These are phyloP conservation scores for Limnothrissa miodon DNA, from an alignment of 2,113 vertebrate species.

Conservation along the genomic window DNA sequence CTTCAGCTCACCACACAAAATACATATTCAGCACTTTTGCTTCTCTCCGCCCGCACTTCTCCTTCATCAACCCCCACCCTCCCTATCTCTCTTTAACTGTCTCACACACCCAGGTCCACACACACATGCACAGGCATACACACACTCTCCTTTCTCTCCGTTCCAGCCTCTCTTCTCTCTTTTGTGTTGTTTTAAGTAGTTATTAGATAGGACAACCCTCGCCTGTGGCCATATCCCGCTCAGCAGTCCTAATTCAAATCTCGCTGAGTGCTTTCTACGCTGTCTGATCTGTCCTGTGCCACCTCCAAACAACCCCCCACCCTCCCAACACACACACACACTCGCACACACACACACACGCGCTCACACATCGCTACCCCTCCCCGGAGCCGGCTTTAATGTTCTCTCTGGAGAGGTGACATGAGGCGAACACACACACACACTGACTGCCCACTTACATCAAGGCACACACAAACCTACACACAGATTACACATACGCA, in stretches of 20 bases:
- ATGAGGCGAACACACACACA: constrained; percentile 24
- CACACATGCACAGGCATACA: not conserved
- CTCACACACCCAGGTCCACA: not conserved
- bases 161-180: not conserved
- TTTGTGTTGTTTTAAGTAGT: constrained; percentile 40
- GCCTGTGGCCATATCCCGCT: constrained; percentile 38
- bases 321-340: constrained; percentile 43
- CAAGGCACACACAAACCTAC: constrained; percentile 22
- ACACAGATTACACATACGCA: constrained; percentile 29
- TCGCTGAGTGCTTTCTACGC: constrained; percentile 37
- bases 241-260: constrained; percentile 43
- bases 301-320: not conserved
- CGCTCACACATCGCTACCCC: not conserved
- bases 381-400: not conserved
- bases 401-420: constrained; percentile 21
- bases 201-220: constrained; percentile 45
- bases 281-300: constrained; percentile 35
- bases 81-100: not conserved
- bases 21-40: constrained; percentile 14
- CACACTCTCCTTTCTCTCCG: constrained; percentile 1
- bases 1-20: not conserved
- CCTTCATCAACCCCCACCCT: not conserved
- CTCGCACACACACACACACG: constrained; percentile 20
- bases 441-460: constrained; percentile 45
- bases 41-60: not conserved